phyloP scores from a whole-genome alignment of 2,113 vertebrate species.

The Naja naja region DNA sequence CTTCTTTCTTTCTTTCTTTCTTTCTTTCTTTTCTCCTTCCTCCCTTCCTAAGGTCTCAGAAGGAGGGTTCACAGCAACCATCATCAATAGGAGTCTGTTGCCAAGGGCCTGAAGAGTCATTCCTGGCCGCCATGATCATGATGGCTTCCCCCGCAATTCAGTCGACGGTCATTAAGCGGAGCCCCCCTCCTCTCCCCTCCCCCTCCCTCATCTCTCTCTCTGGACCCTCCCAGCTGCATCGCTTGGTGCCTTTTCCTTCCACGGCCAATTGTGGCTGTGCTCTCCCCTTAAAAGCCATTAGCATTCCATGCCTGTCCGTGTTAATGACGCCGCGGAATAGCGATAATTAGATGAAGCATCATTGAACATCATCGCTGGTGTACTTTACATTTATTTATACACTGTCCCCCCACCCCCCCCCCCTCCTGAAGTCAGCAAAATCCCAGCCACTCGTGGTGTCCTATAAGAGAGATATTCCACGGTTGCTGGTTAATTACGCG shows the following conservation, averaged over 20 bases:
- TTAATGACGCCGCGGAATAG: conserved; percentile 62
- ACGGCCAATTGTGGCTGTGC: conserved; percentile 32
- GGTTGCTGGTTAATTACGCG: not conserved
- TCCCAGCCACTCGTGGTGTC: conserved; percentile 1
- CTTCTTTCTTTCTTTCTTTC: no score
- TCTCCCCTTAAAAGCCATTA: conserved; percentile 45
- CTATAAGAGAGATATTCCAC: conserved; percentile 17
- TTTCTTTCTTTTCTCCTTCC: no score
- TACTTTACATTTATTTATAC: conserved; percentile 64
- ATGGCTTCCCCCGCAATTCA: not conserved
- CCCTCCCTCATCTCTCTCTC: not conserved
- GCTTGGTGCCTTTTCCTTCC: not conserved
- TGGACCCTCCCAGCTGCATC: conserved; percentile 30
- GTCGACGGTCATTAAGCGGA: conserved; percentile 24
- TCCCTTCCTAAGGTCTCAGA: no score
- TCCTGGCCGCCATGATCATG: not conserved
- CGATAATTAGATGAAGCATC: conserved; percentile 67
- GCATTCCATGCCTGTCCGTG: conserved; percentile 59
- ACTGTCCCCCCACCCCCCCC: not conserved
- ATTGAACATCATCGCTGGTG: conserved; percentile 65
- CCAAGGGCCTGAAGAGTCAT: no score
- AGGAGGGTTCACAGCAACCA: no score
- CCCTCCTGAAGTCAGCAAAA: conserved; percentile 62
- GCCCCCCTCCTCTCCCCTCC: not conserved
- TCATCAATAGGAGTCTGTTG: no score